Conservation (phyloP, 2,797 vertebrate species). For the Limnodromus scolopaceus region DNA sequence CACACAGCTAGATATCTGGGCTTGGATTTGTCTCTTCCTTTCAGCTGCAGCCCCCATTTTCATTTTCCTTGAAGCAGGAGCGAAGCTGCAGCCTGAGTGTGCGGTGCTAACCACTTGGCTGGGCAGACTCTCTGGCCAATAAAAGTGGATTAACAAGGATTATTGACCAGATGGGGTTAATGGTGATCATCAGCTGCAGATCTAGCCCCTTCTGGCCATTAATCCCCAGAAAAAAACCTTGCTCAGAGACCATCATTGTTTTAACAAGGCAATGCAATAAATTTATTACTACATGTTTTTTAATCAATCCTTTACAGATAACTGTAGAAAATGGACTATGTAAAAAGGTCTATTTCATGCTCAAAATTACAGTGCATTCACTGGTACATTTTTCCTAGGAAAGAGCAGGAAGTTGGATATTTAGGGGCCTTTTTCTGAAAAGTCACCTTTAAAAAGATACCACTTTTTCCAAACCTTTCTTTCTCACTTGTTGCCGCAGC, state of each 20-base stretch:
- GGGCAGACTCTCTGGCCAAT: constrained; percentile 27
- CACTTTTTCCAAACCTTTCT: accelerated
- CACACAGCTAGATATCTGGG: not conserved
- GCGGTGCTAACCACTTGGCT: not conserved
- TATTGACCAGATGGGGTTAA: constrained; percentile 71
- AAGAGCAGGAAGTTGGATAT: not conserved
- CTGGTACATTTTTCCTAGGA: accelerated
- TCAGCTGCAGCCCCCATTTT: not conserved
- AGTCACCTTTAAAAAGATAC: not conserved
- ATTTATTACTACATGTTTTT: not conserved
- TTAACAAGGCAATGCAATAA: not conserved
- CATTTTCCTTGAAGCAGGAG: not conserved
- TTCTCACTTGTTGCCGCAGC: not conserved
- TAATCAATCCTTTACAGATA: not conserved
- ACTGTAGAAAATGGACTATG: not conserved
- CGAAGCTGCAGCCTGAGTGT: not conserved
- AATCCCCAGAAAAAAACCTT: constrained; percentile 21
- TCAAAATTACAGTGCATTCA: not conserved
- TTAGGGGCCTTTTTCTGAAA: not conserved
- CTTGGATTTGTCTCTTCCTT: not conserved
- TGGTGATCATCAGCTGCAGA: constrained; percentile 61
- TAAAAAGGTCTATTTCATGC: not conserved
- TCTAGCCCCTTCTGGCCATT: constrained; percentile 52
- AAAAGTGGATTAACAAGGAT: constrained; percentile 68
- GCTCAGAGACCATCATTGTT: not conserved